Conservation (phyloP, 2,888 invertebrate species). For the Melieria crassipennis region DNA sequence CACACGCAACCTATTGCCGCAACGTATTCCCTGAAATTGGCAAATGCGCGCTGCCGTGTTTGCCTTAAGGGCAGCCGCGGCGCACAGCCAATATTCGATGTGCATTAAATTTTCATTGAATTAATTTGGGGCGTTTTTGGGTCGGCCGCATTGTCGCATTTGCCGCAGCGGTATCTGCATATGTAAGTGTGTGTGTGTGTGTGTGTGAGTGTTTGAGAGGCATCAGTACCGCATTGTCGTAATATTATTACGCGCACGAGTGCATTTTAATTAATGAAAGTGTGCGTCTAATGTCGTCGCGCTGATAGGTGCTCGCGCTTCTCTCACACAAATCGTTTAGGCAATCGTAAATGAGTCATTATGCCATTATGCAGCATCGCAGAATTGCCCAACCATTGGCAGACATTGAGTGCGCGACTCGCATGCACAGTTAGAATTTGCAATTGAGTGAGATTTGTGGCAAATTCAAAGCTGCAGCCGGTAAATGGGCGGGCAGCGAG, state of each 20-base stretch:
- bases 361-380: not conserved
- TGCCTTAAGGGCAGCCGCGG: not conserved
- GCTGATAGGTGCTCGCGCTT: not conserved
- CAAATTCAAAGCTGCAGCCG: not conserved
- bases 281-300: not conserved
- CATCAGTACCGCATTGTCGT: not conserved
- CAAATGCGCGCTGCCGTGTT: not conserved
- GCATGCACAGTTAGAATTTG: too few relatives aligned
- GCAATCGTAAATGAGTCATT: not conserved
- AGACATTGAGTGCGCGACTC: too few relatives aligned
- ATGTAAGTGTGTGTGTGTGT: not conserved
- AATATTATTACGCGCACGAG: constrained; percentile 20
- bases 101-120: constrained; percentile 13
- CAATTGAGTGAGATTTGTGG: not conserved
- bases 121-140: constrained; percentile 8
- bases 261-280: constrained; percentile 17
- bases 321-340: not conserved
- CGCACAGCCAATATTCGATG: not conserved
- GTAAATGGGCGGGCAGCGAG: too few relatives aligned
- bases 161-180: not conserved
- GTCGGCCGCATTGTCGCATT: not conserved
- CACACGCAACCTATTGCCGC: too few relatives aligned
- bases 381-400: not conserved
- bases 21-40: too few relatives aligned
- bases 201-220: not conserved